Conservation (phyloP, 2,797 vertebrate species). For the Capromys pilorides region DNA sequence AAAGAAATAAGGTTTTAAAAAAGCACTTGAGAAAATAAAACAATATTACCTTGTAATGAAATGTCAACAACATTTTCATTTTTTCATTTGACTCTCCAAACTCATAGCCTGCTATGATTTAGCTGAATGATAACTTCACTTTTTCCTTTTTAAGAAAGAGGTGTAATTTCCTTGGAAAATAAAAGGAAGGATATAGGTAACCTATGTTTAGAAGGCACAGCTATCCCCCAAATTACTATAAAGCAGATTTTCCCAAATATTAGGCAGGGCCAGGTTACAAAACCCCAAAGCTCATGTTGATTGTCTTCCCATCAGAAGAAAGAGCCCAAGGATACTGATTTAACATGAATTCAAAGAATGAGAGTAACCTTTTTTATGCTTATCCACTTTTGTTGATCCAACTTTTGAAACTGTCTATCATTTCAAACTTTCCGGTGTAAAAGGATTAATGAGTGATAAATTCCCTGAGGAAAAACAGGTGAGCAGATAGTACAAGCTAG, state of each 20-base stretch:
- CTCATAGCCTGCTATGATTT: not conserved
- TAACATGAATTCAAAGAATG: constrained; percentile 71
- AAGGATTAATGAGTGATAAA: constrained; percentile 82
- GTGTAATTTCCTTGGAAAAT: not conserved
- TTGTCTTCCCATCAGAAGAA: constrained; percentile 47
- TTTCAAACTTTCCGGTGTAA: constrained; percentile 82
- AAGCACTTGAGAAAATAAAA: constrained; percentile 22
- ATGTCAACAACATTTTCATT: not conserved
- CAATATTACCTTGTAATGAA: constrained; percentile 15
- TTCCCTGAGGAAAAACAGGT: constrained; percentile 87
- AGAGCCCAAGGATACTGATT: constrained; percentile 47
- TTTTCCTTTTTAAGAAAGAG: constrained; percentile 70
- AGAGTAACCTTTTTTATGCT: constrained; percentile 62
- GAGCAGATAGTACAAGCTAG: constrained; percentile 78
- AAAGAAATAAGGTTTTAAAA: not conserved
- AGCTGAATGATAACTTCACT: constrained; percentile 57
- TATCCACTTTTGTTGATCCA: constrained; percentile 69
- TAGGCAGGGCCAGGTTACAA: constrained; percentile 55
- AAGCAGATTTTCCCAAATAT: constrained; percentile 54
- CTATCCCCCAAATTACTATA: constrained; percentile 40
- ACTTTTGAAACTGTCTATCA: constrained; percentile 84
- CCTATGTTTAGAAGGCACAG: constrained; percentile 63
- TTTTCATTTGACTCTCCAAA: constrained; percentile 29
- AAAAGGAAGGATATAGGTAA: constrained; percentile 28
- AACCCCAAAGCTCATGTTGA: constrained; percentile 65